A percentile compares a stretch with the other conserved stretches of the same genome.
Evolutionary conservation across 2,113 vertebrate genomes (phyloP).

Genomic region (Illadopsis cleaveri): DNA sequence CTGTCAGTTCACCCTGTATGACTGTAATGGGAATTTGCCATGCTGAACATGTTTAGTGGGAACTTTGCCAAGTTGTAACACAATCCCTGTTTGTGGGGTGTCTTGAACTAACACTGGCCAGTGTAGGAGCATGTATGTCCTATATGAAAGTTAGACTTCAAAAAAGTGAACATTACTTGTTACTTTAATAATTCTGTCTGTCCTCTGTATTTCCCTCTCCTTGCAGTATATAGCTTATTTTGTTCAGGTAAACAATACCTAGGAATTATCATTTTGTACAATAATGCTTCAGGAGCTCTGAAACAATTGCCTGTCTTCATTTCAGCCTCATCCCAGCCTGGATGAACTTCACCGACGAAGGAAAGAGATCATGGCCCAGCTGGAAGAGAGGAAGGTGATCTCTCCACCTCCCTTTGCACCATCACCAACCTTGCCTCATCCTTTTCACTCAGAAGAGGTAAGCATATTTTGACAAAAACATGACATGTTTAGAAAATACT

Average conservation of each 20-base stretch:
- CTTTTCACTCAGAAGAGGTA: conserved; percentile 90
- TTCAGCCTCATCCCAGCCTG: conserved; percentile 85
- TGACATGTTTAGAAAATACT: background rate
- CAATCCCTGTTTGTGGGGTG: background rate
- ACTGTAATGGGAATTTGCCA: background rate
- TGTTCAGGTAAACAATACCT: background rate
- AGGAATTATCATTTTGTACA: background rate
- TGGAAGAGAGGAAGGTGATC: conserved; percentile 95
- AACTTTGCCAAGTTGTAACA: background rate
- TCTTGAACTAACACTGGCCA: background rate
- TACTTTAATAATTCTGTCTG: background rate
- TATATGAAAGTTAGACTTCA: background rate
- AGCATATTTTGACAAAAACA: background rate
- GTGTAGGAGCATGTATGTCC: background rate
- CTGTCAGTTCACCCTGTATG: rapidly evolving
- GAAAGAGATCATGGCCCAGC: conserved; percentile 94
- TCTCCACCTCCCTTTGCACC: conserved; percentile 95
- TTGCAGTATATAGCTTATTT: background rate
- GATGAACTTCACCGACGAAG: conserved; percentile 92
- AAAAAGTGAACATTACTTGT: background rate
- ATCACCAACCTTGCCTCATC: conserved; percentile 88
- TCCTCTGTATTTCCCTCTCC: background rate
- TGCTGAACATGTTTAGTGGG: background rate
- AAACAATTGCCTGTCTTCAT: conserved; percentile 61
- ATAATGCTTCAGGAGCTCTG: conserved; percentile 71